Percentiles rank a stretch among this genome's conserved stretches.
phyloP scores from a whole-genome alignment of 2,888 invertebrate species.

The Tineola bisselliella region DNA sequence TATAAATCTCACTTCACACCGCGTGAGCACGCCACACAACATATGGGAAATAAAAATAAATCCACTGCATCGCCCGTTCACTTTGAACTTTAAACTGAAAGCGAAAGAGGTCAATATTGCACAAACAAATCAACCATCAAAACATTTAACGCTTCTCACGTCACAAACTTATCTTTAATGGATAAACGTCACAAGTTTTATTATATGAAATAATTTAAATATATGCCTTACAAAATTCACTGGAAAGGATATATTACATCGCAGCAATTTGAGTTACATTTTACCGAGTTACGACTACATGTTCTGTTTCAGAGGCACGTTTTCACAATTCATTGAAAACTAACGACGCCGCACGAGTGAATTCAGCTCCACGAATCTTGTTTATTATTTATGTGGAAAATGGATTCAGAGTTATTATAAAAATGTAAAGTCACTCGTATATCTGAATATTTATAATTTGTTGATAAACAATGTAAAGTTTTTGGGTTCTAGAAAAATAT shows the following conservation, averaged over 20 bases:
- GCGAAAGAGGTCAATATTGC: conserved; percentile 33
- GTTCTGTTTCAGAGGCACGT: conserved; percentile 42
- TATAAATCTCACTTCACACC: conserved; percentile 51
- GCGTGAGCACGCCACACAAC: conserved; percentile 27
- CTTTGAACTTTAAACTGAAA: conserved; percentile 32
- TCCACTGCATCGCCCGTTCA: conserved; percentile 25
- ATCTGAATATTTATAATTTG: background rate
- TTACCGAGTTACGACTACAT: conserved; percentile 21
- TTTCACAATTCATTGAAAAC: conserved; percentile 35
- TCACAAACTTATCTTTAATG: conserved; percentile 35
- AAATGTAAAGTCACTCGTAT: background rate
- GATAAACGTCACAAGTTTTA: conserved; percentile 33
- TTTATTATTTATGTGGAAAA: conserved; percentile 38
- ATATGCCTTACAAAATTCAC: background rate
- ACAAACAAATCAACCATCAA: conserved; percentile 25
- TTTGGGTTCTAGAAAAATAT: background rate
- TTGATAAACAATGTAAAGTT: background rate
- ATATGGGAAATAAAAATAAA: conserved; percentile 46
- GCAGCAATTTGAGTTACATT: conserved; percentile 20
- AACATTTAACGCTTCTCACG: conserved; percentile 46
- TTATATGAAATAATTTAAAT: background rate
- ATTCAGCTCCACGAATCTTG: conserved; percentile 26
- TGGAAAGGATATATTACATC: conserved; percentile 2
- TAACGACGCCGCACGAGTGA: conserved; percentile 20
- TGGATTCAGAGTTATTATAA: background rate